Base-by-base conservation (phyloP, 2,797 vertebrate species). In the Xenopus petersii region DNA sequence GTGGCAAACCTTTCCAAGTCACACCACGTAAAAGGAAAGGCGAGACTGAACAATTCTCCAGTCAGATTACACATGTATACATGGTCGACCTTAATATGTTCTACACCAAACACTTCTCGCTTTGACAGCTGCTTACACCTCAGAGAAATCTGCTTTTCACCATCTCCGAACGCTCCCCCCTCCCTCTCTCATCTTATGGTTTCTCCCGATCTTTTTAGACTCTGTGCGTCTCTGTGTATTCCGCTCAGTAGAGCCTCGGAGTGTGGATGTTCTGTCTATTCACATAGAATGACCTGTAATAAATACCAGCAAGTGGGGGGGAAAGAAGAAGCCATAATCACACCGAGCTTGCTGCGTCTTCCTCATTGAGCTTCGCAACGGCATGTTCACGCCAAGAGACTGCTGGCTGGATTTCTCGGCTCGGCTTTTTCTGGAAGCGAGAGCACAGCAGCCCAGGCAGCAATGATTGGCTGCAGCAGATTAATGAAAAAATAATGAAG, bases 401-500 rank as follows among this genome's bases (percentile, higher is more conserved):
- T 63, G 58, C 58, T 47, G 1, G 21, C 10, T 15, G 11, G 58
- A 1, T 60, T 30, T 30, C 26, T 30, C 26, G 26, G 2, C 26
- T 30, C 4, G 26, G 26, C 26, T 30, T 30, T 30, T 12, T 60
- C 47, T 6, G 5, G 8, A 48, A 63, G 33, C 64, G 62, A 67
- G 26, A 55, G 68, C 56, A 63, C 51, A n/a, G 49, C 67, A 70
- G 30, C 10, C 42, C 68, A 64, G 47, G 55, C 59, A 56, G 65
- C 70, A 63, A 26, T 36, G 58, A 77, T 64, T 68, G 71, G 66
- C 51, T 36, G 21, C 21, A 30, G 54, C 17, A 73, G 71, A 70
- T 64, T 64, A 69, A 78, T 73, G 49, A 78, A 56, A 68, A 73
- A 67, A 68, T 73, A 78, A 73, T 77, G 64, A 73, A 64, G 21